Evolutionary conservation across 2,797 vertebrate genomes (phyloP), one percentile per base, ranked within the genome.

Genomic region (Pelobates cultripes): DNA sequence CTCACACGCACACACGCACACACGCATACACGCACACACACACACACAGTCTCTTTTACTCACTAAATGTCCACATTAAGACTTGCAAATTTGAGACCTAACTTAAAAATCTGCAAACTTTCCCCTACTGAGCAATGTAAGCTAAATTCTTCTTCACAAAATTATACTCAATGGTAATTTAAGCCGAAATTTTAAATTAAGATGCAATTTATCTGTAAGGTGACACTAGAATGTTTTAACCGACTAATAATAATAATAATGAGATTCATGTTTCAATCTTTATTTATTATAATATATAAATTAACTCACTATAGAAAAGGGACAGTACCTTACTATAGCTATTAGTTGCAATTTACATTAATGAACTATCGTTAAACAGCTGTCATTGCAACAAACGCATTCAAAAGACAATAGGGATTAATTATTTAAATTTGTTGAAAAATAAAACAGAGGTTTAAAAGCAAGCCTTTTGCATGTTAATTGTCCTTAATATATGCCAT

Each of bases 381-480:
- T 82, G 80, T 72, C 74, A 72, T 77, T 41, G 68, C 43, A 41
- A 13, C 12, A 68, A 70, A 76, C 53, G 60, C 28, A 70, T 69
- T 70, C 14, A 71, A 64, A 64, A 47, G 10, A 72, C 57, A 70
- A 77, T 57, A 28, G 64, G 64, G 74, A 77, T 82, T 82, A 44
- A 82, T 76, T 66, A 76, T 75, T 51, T 12, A n/a, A 71, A 63
- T 61, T 61, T 61, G 69, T 43, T 61, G 57, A 67, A 82, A 82
- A 76, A 71, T 71, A 82, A 82, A 82, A 82, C 28, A 43, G 66
- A 82, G 44, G 43, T 47, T 60, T 70, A 63, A 70, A 75, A 43
- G 61, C 60, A 64, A 71, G 12, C n/a, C 55, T 12, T 69, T 14
- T 14, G 40, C 47, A 81, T 75, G 76, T 75, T 64, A 76, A 76